phyloP scores from a whole-genome alignment of 2,797 vertebrate species.

The Sebastes itinus region DNA sequence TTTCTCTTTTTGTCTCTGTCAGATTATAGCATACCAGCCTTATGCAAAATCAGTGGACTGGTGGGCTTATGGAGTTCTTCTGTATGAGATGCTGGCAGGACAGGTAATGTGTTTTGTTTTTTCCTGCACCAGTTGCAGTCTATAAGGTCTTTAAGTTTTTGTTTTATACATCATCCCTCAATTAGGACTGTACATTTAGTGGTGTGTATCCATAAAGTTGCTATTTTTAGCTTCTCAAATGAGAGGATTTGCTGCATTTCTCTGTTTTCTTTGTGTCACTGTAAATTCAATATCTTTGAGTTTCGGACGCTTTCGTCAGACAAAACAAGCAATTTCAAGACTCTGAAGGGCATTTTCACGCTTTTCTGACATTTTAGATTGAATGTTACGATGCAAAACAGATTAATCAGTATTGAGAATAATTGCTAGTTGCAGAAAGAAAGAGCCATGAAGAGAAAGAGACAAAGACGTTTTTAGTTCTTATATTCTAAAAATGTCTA shows the following conservation, averaged over 20 bases:
- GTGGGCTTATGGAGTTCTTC: constrained; percentile 98
- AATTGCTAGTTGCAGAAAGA: no score
- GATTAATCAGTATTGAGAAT: no score
- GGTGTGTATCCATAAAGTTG: no score
- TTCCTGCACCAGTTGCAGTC: background rate
- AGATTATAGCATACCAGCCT: constrained; percentile 99
- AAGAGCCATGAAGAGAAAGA: no score
- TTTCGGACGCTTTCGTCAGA: background rate
- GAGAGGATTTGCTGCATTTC: no score
- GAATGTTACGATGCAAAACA: rapidly evolving
- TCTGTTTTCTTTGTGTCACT: no score
- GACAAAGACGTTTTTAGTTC: no score
- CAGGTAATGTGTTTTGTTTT: constrained; percentile 83
- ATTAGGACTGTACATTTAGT: background rate
- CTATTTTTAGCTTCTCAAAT: no score
- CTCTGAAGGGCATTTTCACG: background rate
- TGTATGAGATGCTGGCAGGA: constrained; percentile 98
- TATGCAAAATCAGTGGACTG: constrained; percentile 98
- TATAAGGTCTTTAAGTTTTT: background rate
- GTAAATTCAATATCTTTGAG: no score
- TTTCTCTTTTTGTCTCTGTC: constrained; percentile 39
- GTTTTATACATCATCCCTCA: background rate
- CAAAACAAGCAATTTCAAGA: background rate
- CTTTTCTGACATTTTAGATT: background rate
- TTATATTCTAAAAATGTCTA: no score